Evolutionary conservation across 1,140 invertebrate genomes (phyloP).

Genomic region (Armadillidium nasatum): DNA sequence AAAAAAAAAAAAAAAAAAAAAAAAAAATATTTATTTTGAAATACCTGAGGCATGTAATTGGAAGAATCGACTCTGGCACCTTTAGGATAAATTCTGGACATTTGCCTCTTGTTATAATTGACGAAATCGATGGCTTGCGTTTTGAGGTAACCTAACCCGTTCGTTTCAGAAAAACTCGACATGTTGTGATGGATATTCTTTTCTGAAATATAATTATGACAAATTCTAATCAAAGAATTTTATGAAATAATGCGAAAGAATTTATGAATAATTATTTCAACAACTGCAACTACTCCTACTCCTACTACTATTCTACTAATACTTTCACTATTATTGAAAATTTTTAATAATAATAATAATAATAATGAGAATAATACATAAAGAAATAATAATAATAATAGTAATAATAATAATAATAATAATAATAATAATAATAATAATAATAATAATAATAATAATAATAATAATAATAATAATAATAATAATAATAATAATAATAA

Average conservation of each 20-base stretch:
- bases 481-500: constrained; percentile 33
- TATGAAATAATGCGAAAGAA: too few species aligned
- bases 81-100: constrained; percentile 97
- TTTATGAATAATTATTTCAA: too few species aligned
- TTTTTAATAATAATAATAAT: too few species aligned
- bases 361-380: too few species aligned
- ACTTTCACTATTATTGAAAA: too few species aligned
- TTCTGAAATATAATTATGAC: constrained; percentile 58
- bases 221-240: background rate
- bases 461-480: constrained; percentile 20
- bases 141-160: constrained; percentile 90
- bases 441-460: too few species aligned
- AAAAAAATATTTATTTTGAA: constrained; percentile 19
- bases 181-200: constrained; percentile 95
- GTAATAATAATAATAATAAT: too few species aligned
- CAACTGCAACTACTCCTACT: too few species aligned
- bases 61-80: constrained; percentile 97
- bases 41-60: constrained; percentile 98
- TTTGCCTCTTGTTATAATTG: constrained; percentile 99
- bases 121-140: constrained; percentile 96
- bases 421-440: too few species aligned
- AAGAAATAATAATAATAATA: too few species aligned
- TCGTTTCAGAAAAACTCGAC: constrained; percentile 97
- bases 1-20: too few species aligned
- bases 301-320: too few species aligned